Conservation (phyloP, 2,888 invertebrate genomes). For the Orchesellides sinensis region DNA sequence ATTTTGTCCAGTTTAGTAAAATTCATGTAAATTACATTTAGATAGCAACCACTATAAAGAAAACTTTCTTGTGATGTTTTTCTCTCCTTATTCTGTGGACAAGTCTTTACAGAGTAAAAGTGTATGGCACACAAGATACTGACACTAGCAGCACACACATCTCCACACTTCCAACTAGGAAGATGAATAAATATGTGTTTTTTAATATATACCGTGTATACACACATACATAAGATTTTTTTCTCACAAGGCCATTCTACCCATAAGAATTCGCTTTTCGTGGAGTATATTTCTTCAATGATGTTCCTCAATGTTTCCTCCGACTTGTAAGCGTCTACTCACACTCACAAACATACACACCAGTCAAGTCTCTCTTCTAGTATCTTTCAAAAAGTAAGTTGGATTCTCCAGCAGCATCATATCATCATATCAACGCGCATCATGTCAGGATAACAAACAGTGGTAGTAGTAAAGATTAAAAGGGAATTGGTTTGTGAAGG, state of each 20-base stretch:
- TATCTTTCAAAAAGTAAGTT: background rate
- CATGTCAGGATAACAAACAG: background rate
- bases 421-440: background rate
- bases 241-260: slow-evolving; percentile 17
- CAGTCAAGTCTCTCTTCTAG: background rate
- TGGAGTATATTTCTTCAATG: background rate
- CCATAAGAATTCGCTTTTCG: slow-evolving; percentile 10
- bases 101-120: too few species aligned
- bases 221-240: background rate
- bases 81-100: too few species aligned
- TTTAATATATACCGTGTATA: background rate
- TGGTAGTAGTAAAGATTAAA: background rate
- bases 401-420: background rate
- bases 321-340: slow-evolving; percentile 1
- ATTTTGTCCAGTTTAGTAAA: too few species aligned
- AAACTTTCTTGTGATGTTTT: too few species aligned
- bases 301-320: slow-evolving; percentile 18
- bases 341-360: too few species aligned
- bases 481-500: background rate
- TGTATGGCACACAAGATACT: background rate
- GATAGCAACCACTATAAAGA: too few species aligned
- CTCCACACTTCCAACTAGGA: background rate
- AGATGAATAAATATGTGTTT: background rate
- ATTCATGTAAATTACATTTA: too few species aligned
- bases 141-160: background rate